Evolutionary conservation across 2,888 invertebrate species (phyloP).

Genomic region (Leucophora obtusa): DNA sequence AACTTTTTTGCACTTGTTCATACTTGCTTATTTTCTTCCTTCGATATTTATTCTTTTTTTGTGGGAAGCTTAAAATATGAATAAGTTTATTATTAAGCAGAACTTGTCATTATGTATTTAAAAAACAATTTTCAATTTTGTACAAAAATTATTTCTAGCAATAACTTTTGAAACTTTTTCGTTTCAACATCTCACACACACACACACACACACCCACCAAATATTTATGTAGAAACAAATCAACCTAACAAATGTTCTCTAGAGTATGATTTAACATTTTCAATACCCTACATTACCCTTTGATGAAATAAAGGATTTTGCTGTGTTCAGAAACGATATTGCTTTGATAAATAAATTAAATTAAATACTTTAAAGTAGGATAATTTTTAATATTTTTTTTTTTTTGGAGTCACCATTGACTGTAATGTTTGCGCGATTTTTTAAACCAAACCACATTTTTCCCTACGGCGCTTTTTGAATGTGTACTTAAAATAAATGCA

Average conservation of each 20-base stretch:
- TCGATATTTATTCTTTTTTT: constrained; percentile 10
- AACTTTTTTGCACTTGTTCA: constrained; percentile 1
- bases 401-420: no score
- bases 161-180: constrained; percentile 52
- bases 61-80: constrained; percentile 27
- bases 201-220: neutral
- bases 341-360: no score
- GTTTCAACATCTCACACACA: constrained; percentile 9
- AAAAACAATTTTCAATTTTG: constrained; percentile 60
- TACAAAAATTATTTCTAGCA: constrained; percentile 44
- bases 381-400: no score
- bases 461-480: no score
- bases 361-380: no score
- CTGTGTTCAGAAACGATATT: no score
- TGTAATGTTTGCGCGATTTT: no score
- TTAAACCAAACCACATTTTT: no score
- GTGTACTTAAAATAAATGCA: no score
- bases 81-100: constrained; percentile 53
- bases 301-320: neutral
- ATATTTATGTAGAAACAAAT: constrained; percentile 37
- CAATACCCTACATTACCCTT: constrained; percentile 10
- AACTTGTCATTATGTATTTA: constrained; percentile 62
- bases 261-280: constrained; percentile 40
- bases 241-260: constrained; percentile 51
- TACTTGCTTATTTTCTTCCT: neutral